Conservation (phyloP, 2,797 vertebrate genomes). For the Hipposideros larvatus region DNA sequence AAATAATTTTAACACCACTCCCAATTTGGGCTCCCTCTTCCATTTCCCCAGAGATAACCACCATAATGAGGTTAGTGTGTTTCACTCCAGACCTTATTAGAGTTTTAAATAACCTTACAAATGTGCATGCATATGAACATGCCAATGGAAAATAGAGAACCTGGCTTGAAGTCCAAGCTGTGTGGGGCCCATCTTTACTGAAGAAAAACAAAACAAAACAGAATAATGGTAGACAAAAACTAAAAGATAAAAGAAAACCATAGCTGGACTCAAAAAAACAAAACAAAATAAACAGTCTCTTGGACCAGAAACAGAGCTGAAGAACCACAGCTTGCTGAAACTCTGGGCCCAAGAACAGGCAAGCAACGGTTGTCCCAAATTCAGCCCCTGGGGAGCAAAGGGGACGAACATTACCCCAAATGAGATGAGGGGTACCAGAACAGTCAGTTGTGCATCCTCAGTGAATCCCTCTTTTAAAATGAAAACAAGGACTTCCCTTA, state of each 20-base stretch:
- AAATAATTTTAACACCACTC: background rate
- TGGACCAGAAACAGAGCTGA: background rate
- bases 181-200: background rate
- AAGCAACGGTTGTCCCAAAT: background rate
- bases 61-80: background rate
- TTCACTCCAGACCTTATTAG: background rate
- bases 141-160: background rate
- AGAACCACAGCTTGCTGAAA: background rate
- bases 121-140: background rate
- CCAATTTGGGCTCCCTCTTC: background rate
- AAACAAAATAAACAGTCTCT: background rate
- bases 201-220: background rate
- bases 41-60: background rate
- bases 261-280: background rate
- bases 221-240: background rate
- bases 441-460: background rate
- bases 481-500: background rate
- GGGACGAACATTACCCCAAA: background rate
- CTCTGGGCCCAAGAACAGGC: background rate
- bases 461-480: background rate
- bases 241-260: background rate
- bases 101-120: background rate
- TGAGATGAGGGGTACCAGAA: background rate
- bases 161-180: background rate
- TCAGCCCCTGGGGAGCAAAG: background rate